Evolutionary conservation across 1,140 invertebrate genomes (phyloP), one percentile per base, ranked within the genome.

Genomic region (Caerostris darwini): DNA sequence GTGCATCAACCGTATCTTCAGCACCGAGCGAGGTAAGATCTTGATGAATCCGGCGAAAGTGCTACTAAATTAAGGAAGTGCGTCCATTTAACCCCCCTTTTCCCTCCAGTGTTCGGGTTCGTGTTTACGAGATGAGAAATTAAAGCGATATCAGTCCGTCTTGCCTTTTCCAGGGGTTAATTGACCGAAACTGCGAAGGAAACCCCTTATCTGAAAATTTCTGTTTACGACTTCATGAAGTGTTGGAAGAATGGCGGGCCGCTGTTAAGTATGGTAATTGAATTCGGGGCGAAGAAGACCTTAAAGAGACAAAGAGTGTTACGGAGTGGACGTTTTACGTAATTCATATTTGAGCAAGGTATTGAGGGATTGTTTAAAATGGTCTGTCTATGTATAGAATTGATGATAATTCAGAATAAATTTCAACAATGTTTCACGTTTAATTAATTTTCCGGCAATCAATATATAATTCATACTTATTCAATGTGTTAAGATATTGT

Each of bases 31-130:
- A 58, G 58, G 14, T 50, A 14, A 87, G 85, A 64, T 64, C 85
- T 87, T 53, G 85, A 87, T 87, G 59, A 64, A 87, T 87, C 34
- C 58, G 14, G 14, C 57, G 19, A 59, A 87, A 87, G 85, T 87
- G 57, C n/a, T 61, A 17, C 58, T 64, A 87, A 87, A 87, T 87
- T 64, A 87, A 87, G 85, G 85, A 87, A 87, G 85, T 64, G 58
- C 34, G 71, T 12, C 71, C 71, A 50, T 50, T 77, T 77, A 77
- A 77, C 71, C 71, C 71, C 1, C 8, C 14, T 10, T 17, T 17
- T 14, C 10, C 71, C 5, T 8, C 14, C 61, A 10, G 12, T 14
- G 12, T 17, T 64, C 17, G 12, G 53, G 71, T 77, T 77, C 71
- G 19, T 77, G 71, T 77, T 77, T 77, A 77, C 71, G 71, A 77